Evolutionary conservation across 2,113 vertebrate genomes (phyloP).

Genomic region (Eidolon helvum): DNA sequence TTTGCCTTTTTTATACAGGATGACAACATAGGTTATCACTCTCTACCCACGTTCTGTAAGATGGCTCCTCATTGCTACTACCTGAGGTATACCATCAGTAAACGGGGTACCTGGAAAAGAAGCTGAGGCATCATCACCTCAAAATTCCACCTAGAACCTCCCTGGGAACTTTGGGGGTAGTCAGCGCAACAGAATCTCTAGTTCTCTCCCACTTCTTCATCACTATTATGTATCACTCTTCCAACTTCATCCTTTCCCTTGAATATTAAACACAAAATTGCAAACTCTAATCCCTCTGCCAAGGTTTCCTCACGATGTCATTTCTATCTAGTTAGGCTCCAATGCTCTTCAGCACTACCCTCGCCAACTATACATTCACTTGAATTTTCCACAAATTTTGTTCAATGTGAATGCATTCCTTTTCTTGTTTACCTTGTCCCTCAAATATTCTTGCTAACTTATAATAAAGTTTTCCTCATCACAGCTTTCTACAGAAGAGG

Average conservation of each 20-base stretch:
- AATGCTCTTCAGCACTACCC: neutral
- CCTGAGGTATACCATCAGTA: neutral
- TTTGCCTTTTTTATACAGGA: neutral
- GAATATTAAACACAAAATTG: rapidly evolving
- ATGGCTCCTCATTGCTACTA: neutral
- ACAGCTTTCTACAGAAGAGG: neutral
- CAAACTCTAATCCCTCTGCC: neutral
- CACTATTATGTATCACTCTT: neutral
- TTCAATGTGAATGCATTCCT: neutral
- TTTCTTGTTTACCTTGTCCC: neutral
- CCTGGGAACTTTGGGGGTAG: neutral
- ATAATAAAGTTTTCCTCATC: neutral
- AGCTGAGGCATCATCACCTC: neutral
- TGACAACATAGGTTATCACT: neutral
- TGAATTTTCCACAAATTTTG: neutral
- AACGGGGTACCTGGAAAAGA: neutral
- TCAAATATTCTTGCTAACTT: neutral
- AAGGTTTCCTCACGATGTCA: neutral
- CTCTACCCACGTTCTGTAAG: neutral
- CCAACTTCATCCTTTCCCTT: neutral
- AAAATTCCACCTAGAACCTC: neutral
- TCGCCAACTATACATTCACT: neutral
- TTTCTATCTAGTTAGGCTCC: neutral
- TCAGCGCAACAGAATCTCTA: neutral
- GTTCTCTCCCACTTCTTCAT: neutral